Evolutionary conservation across 2,888 invertebrate species (phyloP), one percentile per base, ranked within the genome.

Genomic region (Ophion costatus): DNA sequence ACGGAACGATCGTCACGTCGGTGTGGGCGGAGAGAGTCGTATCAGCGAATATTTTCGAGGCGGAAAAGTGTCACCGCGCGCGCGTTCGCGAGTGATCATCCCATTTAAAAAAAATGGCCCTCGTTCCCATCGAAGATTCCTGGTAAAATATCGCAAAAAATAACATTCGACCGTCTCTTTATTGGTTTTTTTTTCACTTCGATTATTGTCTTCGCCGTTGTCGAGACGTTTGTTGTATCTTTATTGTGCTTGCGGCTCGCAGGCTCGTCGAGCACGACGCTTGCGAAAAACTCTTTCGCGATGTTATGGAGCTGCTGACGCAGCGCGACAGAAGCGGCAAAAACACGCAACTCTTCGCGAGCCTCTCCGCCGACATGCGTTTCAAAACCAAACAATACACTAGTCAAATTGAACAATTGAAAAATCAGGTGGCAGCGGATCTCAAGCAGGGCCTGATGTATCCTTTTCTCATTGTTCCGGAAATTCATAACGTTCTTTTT

Each of bases 181-280:
- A 24, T 7, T 38, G 38, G 29, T 71, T 77, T 69, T 56, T 14
- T 10, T 78, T 76, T 22, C 64, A 20, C 2, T 45, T 6, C n/a
- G 17, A 29, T 42, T 67, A 67, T 63, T 69, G 33, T 14, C 10
- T 51, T 73, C 42, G 33, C 17, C 10, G 38, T 63, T 33, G 1
- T 70, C 20, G 57, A 74, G 4, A 63, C 10, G 3, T 24, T 83
- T 1, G 84, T 57, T 73, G 61, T 57, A 29, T 57, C 17, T 33
- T 38, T 1, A 29, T 29, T 4, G 5, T 7, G 6, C 38, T 38
- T 17, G 20, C 20, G 45, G 22, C 2, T 56, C 56, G 61, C 85
- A 96, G 96, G 96, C 93, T 96, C 17, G 92, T 94, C 0, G 96
- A 96, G 90, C 95, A 95, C 92, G 96, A 96, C 88, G 95, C 96